These are phyloP conservation scores for Furcifer pardalis DNA, from an alignment of 2,797 vertebrate species.

Conservation along the genomic window DNA sequence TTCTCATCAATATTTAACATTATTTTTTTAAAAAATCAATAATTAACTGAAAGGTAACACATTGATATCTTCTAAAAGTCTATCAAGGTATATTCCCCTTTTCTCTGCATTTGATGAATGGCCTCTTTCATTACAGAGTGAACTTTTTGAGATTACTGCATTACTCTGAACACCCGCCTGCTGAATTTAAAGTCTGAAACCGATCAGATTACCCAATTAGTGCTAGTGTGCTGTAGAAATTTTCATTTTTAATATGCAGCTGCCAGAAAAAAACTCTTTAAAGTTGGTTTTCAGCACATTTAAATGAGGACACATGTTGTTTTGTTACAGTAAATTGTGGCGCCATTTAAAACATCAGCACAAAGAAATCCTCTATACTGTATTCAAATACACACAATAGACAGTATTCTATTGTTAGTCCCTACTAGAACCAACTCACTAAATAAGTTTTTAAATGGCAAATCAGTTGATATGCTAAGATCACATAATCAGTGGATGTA, in stretches of 20 bases:
- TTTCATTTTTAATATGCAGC: slow-evolving; percentile 1
- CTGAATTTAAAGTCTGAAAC: slow-evolving; percentile 44
- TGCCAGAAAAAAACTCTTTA: not conserved
- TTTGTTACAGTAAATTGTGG: not conserved
- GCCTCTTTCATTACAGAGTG: slow-evolving; percentile 31
- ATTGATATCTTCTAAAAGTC: slow-evolving; percentile 24
- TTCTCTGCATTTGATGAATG: slow-evolving; percentile 34
- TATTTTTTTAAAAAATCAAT: not conserved
- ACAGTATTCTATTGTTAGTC: not conserved
- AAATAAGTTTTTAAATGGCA: no score
- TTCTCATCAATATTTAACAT: not conserved
- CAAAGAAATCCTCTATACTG: not conserved
- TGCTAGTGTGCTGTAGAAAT: not conserved
- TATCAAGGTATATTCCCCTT: not conserved
- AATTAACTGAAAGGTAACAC: slow-evolving; percentile 8
- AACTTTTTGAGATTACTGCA: slow-evolving; percentile 48
- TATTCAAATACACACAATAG: not conserved
- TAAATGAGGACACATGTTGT: not conserved
- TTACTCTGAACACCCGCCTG: slow-evolving; percentile 41
- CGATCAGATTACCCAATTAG: slow-evolving; percentile 58
- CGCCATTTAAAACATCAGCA: not conserved
- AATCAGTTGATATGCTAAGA: no score
- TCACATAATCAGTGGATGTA: no score
- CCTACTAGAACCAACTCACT: not conserved
- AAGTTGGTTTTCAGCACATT: not conserved